These are phyloP conservation scores for Holothuria scabra DNA, from an alignment of 53 echinoderm and acorn worm genomes.

Conservation along the genomic window DNA sequence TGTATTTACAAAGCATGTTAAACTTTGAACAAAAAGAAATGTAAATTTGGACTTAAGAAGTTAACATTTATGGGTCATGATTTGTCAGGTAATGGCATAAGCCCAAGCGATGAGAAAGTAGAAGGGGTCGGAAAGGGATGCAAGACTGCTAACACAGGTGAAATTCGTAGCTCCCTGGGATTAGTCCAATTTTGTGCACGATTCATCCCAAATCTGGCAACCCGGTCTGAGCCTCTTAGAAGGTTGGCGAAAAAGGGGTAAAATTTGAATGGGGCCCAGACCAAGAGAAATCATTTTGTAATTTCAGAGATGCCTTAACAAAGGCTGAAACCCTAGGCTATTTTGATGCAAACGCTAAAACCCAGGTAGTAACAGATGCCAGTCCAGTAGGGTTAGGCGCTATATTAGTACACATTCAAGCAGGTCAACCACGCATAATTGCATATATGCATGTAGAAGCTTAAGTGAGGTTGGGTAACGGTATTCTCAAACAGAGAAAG, in stretches of 20 bases:
- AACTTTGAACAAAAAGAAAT: conserved; percentile 64
- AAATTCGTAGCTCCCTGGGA: conserved; percentile 65
- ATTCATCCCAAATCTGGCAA: conserved; percentile 60
- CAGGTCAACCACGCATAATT: conserved; percentile 40
- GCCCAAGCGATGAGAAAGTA: conserved; percentile 54
- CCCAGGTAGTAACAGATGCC: conserved; percentile 63
- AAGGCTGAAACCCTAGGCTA: conserved; percentile 54
- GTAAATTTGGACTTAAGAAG: conserved; percentile 49
- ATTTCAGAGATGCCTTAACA: conserved; percentile 47
- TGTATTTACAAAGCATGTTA: conserved; percentile 49
- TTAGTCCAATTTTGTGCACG: conserved; percentile 56
- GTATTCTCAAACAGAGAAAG: conserved; percentile 60
- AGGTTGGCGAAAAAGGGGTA: conserved; percentile 50
- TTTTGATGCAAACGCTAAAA: conserved; percentile 59
- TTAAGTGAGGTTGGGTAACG: conserved; percentile 50
- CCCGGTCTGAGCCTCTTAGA: conserved; percentile 54
- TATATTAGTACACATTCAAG: conserved; percentile 54
- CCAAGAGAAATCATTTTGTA: conserved; percentile 52
- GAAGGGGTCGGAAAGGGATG: conserved; percentile 58
- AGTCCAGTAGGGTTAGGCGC: conserved; percentile 76
- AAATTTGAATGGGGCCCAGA: conserved; percentile 44
- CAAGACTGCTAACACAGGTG: conserved; percentile 55
- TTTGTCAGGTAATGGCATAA: conserved; percentile 51
- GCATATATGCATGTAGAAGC: conserved; percentile 49
- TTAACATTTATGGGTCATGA: conserved; percentile 57